A percentile compares a stretch with the other conserved stretches of the same genome.
phyloP scores from a whole-genome alignment of 1,140 invertebrate species.

The Cheumatopsyche charites region DNA sequence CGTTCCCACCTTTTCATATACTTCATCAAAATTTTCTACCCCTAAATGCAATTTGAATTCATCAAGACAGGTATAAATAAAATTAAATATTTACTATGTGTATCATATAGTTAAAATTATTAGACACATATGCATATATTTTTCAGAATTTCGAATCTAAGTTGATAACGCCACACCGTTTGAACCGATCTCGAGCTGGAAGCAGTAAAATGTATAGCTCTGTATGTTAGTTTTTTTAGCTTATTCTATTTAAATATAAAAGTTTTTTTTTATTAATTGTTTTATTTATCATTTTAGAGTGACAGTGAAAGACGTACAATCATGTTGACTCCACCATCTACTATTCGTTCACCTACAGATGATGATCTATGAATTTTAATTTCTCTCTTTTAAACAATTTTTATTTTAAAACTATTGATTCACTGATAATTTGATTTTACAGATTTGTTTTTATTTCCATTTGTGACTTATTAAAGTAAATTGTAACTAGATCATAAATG shows the following conservation, averaged over 20 bases:
- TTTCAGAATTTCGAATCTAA: slow-evolving; percentile 16
- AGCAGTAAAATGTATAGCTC: background rate
- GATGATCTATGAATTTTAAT: background rate
- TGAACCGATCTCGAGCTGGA: background rate
- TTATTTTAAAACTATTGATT: background rate
- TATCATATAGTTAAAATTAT: background rate
- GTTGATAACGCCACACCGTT: slow-evolving; percentile 17
- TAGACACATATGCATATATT: background rate
- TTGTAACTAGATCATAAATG: no score
- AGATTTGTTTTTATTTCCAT: no score
- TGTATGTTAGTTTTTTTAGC: slow-evolving; percentile 2
- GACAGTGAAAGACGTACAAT: background rate
- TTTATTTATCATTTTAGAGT: background rate
- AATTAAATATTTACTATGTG: no score
- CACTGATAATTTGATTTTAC: background rate
- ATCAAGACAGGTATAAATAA: background rate
- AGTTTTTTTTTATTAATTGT: background rate
- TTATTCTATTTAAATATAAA: background rate
- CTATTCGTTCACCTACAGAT: background rate
- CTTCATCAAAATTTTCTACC: background rate
- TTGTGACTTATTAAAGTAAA: no score
- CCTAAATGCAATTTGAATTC: background rate
- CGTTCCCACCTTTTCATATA: no score
- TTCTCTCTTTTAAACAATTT: background rate
- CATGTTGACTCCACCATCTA: slow-evolving; percentile 19